Evolutionary conservation across 2,888 invertebrate genomes (phyloP), one percentile per base, ranked within the genome.

Genomic region (Lithophane semibrunnea): DNA sequence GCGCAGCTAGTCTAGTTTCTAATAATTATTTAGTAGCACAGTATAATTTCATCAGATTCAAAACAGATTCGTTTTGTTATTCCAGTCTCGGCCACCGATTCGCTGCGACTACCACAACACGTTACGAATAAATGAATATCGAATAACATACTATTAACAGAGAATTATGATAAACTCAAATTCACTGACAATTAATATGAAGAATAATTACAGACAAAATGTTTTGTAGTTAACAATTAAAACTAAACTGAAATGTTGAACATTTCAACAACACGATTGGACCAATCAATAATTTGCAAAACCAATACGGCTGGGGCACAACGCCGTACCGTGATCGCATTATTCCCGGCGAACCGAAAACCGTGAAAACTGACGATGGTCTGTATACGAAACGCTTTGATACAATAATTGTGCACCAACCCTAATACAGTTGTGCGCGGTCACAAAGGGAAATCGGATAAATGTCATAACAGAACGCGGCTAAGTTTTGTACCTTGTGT

Each of bases 381-480:
- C 67, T 85, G 83, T 75, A 80, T 77, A 80, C 82, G 75, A 78
- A 87, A 65, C 77, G 88, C 90, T 91, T 90, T 90, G 89, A 86
- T 86, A 88, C 87, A 90, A 89, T 89, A 89, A 88, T 89, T 90
- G 91, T 90, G 88, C 89, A 91, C 85, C 88, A 76, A 87, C 86
- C 86, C 86, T 89, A 87, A 88, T 86, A 90, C 85, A 87, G 88
- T 81, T 83, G 85, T 74, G 79, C 79, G 83, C 83, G 83, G 86
- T 79, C 88, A 88, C 88, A 90, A 91, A 91, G 89, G 88, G 88
- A 90, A 92, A 92, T 91, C 90, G 88, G 90, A 92, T 92, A 90
- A 92, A 92, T 89, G 92, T 91, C 91, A 91, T 86, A 89, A 88
- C 90, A 83, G 85, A 75, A 86, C 83, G 83, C 83, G 82, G 77